Conservation (phyloP, 2,888 invertebrate genomes). For the Quadroppia sp. region DNA sequence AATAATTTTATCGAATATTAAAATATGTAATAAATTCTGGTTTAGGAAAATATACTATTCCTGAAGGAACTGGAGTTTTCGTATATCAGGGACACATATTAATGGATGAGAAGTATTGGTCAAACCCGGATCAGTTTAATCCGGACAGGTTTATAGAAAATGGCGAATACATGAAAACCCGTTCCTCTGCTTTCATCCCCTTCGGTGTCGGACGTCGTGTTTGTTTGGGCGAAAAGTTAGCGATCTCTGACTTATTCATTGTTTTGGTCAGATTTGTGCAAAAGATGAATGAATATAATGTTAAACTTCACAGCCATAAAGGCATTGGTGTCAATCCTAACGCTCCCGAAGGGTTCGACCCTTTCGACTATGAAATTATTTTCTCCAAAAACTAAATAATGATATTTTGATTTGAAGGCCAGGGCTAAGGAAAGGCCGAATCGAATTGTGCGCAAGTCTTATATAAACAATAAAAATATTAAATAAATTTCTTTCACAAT, state of each 20-base stretch:
- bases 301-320: background rate
- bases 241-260: background rate
- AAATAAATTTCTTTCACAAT: too few relatives aligned
- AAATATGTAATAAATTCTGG: background rate
- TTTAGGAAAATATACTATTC: background rate
- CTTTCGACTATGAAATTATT: too few relatives aligned
- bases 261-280: constrained; percentile 23
- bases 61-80: background rate
- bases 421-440: too few relatives aligned
- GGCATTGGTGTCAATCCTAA: background rate
- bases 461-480: too few relatives aligned
- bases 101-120: background rate
- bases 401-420: too few relatives aligned
- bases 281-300: background rate
- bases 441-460: too few relatives aligned
- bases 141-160: constrained; percentile 27
- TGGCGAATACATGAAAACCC: background rate
- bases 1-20: background rate
- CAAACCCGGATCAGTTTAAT: background rate
- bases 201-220: constrained; percentile 27
- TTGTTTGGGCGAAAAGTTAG: constrained; percentile 37
- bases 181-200: constrained; percentile 14
- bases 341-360: too few relatives aligned
- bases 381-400: too few relatives aligned
- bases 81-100: background rate